Evolutionary conservation across 2,797 vertebrate species (phyloP), one percentile per base, ranked within the genome.

Genomic region (Craterocephalus amniculus): DNA sequence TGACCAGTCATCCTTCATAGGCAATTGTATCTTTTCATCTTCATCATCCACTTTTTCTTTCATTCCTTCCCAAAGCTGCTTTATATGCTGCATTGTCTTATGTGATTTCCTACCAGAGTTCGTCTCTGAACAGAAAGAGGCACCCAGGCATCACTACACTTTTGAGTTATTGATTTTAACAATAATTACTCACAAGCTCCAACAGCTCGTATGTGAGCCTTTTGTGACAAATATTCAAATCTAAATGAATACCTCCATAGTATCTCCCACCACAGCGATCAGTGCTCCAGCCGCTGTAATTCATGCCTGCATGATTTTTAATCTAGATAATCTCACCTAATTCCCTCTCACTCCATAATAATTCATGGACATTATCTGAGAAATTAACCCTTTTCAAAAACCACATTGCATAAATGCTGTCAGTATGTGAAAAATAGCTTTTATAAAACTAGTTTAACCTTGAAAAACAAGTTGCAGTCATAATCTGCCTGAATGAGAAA

Each of bases 151-250:
- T 88, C 72, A 74, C 72, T 61, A 36, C 57, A 59, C 63, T 72
- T 87, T 79, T 54, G 60, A 31, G 70, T 83, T 88, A 89, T 80
- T 89, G 85, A 91, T 89, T 87, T 88, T 38, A 65, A 51, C 63
- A 57, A 84, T 89, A 92, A 93, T 93, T 91, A 93, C 74, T 81
- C 83, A 89, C 71, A 90, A 89, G 64, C 69, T 80, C 71, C 49
- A 72, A 69, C 70, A 80, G 58, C 75, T 63, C 48, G 57, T 85
- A 62, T 60, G 51, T 35, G 72, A 65, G 61, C 36, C 58, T 78
- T 81, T 69, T 85, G 73, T 76, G 71, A 79, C 64, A 85, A 75
- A 86, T 80, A 84, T 82, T 88, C 80, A 88, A 83, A 86, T 84
- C 74, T 34, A 80, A 88, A 90, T 84, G 29, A 88, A 89, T 76